A percentile compares a stretch with the other conserved stretches of the same genome.
Conservation (phyloP, 2,113 vertebrate genomes). For the Lophius piscatorius region DNA sequence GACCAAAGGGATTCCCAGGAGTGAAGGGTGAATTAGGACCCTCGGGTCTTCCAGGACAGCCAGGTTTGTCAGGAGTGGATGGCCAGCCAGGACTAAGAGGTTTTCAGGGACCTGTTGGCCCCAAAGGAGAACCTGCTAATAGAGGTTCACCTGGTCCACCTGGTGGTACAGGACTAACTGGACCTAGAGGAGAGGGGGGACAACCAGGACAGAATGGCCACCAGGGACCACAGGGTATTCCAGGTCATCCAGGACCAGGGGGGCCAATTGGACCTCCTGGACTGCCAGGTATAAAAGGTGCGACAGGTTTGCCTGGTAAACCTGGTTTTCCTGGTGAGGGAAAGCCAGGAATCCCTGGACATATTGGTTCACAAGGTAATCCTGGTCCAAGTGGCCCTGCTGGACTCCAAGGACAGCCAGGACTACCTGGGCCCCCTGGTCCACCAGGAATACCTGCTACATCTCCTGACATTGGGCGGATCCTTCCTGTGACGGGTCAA, state of each 20-base stretch:
- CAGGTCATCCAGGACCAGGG: conserved; percentile 76
- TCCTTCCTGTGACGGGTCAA: conserved; percentile 84
- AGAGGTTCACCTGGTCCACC: conserved; percentile 87
- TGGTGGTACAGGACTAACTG: conserved; percentile 82
- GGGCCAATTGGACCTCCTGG: conserved; percentile 80
- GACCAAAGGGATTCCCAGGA: conserved; percentile 85
- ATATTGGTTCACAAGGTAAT: conserved; percentile 82
- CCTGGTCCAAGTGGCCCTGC: conserved; percentile 71
- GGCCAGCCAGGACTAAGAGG: conserved; percentile 89
- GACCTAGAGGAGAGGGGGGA: conserved; percentile 81
- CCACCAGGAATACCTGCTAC: conserved; percentile 78
- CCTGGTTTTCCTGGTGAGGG: conserved; percentile 89
- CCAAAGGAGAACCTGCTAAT: conserved; percentile 88
- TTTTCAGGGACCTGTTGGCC: conserved; percentile 87
- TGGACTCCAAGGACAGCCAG: conserved; percentile 74
- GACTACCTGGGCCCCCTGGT: conserved; percentile 75
- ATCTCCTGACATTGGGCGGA: conserved; percentile 82
- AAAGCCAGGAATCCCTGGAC: conserved; percentile 84
- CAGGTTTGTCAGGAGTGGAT: conserved; percentile 85
- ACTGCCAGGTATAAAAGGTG: conserved; percentile 74
- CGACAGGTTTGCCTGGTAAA: conserved; percentile 72
- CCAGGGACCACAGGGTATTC: conserved; percentile 79
- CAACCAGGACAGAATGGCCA: conserved; percentile 67
- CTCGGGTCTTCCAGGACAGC: conserved; percentile 87
- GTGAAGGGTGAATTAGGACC: conserved; percentile 87